phyloP scores from a whole-genome alignment of 2,113 vertebrate genomes.

The Rhipidura dahli region DNA sequence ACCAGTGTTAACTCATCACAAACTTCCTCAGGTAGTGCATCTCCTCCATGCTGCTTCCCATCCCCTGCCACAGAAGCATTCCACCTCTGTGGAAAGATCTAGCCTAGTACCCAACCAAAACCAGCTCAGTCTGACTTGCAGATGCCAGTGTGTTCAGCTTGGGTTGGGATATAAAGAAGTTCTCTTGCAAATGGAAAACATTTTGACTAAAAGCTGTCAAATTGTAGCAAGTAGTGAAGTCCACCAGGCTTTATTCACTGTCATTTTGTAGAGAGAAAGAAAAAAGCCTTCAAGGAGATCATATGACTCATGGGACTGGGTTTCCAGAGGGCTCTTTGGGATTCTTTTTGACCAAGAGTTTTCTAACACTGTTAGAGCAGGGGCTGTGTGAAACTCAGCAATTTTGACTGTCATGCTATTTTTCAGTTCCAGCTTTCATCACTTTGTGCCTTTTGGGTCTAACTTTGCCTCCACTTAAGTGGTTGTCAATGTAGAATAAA shows the following conservation, averaged over 20 bases:
- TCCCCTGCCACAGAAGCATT: not conserved
- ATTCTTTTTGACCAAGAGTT: constrained; percentile 36
- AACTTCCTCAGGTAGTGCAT: not conserved
- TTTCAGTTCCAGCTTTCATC: constrained; percentile 63
- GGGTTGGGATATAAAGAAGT: not conserved
- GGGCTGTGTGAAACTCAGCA: constrained; percentile 52
- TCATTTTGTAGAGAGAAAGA: not conserved
- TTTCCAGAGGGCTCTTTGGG: constrained; percentile 24
- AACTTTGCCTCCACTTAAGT: constrained; percentile 56
- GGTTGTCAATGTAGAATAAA: constrained; percentile 65
- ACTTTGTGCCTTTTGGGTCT: constrained; percentile 62
- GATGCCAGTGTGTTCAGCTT: not conserved
- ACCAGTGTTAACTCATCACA: not conserved
- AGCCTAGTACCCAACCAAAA: not conserved
- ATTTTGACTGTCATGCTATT: constrained; percentile 56
- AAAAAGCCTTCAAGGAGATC: constrained; percentile 31
- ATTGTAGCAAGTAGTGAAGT: not conserved
- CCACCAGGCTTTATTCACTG: not conserved
- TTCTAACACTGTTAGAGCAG: constrained; percentile 32
- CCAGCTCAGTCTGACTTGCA: not conserved
- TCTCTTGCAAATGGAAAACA: not conserved
- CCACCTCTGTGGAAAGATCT: not conserved
- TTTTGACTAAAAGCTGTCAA: constrained; percentile 39
- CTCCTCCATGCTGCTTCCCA: not conserved
- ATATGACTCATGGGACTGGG: constrained; percentile 12